Base-by-base conservation (phyloP, 2,888 invertebrate species). In the Dryobota labecula region DNA sequence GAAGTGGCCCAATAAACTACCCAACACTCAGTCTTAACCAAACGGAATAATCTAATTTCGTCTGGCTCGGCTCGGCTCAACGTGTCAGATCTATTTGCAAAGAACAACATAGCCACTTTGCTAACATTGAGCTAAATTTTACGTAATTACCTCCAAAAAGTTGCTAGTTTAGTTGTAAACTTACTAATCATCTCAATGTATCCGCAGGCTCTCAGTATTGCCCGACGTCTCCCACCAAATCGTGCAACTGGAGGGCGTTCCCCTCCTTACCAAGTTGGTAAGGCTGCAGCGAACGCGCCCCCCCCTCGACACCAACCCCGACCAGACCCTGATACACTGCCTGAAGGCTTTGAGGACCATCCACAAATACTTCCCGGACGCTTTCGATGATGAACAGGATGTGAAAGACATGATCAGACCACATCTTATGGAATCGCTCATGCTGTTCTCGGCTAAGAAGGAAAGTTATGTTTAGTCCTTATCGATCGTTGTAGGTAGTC, bases 391-490 rank as follows among this genome's bases (percentile, higher is more conserved):
- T 88, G 92, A 85, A 81, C 94, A 97, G 82, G 97, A 98, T 85
- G 97, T 97, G 6, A 97, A 97, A 70, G 98, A 98, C 85, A 96
- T 98, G 91, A 97, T 98, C 69, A 96, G 97, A 88, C 98, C 98
- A 1, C 97, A 97, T 87, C 94, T 98, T 18, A 96, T 98, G 93
- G 98, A 98, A 89, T 98, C 98, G 0, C 97, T 98, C 83, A 97
- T 98, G 91, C 95, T 97, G 49, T 98, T 98, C 92, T 98, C 98
- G 0, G 97, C 97, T 38, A 97, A 97, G 84, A 97, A 97, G 90
- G 98, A 98, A 91, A 98, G 98, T 90, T 98, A 98, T 45, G 80
- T 80, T 13, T 80, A 82, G 13, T 9, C 53, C 9, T 33, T 27
- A 9, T 61, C 51, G 41, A 68, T 68, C 27, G 2, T 56, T 38